A percentile compares a stretch with the other conserved stretches of the same genome.
These are phyloP conservation scores for Chondrilla cf. caribensis DNA, from an alignment of 37 sponge, comb jelly and placozoan genomes.

Conservation along the genomic window DNA sequence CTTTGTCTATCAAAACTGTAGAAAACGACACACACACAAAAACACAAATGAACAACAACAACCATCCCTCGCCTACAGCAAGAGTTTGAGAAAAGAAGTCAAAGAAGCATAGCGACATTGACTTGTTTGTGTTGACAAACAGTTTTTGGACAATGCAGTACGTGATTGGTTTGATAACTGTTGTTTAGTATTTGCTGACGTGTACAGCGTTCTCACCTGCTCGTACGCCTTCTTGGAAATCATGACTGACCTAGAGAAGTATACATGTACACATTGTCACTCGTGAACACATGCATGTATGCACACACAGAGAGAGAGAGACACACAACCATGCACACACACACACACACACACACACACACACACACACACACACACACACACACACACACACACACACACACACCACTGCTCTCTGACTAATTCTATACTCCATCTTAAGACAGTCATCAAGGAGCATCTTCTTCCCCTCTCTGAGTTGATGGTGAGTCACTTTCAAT, in stretches of 20 bases:
- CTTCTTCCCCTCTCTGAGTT: constrained; percentile 56
- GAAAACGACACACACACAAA: not conserved
- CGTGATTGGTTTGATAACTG: too few species aligned
- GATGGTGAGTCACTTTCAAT: constrained; percentile 81
- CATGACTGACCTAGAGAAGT: constrained; percentile 54
- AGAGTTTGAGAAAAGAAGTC: too few species aligned
- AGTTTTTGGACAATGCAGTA: too few species aligned
- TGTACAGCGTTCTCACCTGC: too few species aligned
- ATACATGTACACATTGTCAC: not conserved
- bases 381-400: constrained; percentile 5
- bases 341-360: too few species aligned
- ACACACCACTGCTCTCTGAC: constrained; percentile 29
- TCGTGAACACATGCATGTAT: not conserved
- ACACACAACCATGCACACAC: too few species aligned
- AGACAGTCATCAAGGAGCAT: constrained; percentile 72
- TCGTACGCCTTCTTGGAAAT: constrained; percentile 84
- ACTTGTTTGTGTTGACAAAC: too few species aligned
- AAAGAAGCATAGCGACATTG: too few species aligned
- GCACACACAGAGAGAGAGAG: not conserved
- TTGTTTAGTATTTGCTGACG: too few species aligned
- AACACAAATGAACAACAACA: not conserved
- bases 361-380: too few species aligned
- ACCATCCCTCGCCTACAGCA: not conserved
- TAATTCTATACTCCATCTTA: constrained; percentile 82
- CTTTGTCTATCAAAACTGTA: constrained; percentile 80